Conservation (phyloP, 2,113 vertebrate genomes). For the Cyanoderma ruficeps region DNA sequence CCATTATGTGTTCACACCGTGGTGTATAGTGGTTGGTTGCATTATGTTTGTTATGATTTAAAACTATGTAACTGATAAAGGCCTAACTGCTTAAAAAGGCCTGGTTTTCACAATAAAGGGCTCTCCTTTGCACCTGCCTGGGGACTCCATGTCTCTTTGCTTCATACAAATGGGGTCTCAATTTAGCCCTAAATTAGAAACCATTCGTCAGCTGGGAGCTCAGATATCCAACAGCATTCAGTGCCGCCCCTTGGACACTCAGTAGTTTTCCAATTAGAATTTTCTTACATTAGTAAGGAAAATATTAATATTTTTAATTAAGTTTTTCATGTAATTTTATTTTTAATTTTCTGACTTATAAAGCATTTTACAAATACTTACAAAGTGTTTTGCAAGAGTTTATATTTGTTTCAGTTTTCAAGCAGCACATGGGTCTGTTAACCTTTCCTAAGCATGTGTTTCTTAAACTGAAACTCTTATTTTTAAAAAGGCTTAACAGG, state of each 20-base stretch:
- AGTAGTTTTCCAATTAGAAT: not conserved
- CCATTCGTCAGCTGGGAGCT: not conserved
- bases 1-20: accelerated
- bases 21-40: not conserved
- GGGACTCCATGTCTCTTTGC: no score
- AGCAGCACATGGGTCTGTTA: not conserved
- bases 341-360: not conserved
- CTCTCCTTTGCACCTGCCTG: not conserved
- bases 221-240: not conserved
- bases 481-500: not conserved
- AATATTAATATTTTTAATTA: not conserved
- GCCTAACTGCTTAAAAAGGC: not conserved
- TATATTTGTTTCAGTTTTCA: not conserved
- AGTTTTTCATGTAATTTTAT: not conserved
- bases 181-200: conserved; percentile 44
- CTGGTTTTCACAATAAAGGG: not conserved
- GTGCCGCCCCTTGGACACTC: not conserved
- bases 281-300: not conserved
- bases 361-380: not conserved
- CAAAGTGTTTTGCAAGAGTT: not conserved
- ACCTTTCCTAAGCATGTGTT: not conserved
- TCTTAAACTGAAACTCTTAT: not conserved
- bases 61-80: not conserved
- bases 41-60: not conserved
- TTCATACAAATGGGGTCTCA: not conserved